Percentiles rank a stretch among this genome's conserved stretches.
Evolutionary conservation across 2,797 vertebrate species (phyloP).

Genomic region (Enteromius thamalakanensis): DNA sequence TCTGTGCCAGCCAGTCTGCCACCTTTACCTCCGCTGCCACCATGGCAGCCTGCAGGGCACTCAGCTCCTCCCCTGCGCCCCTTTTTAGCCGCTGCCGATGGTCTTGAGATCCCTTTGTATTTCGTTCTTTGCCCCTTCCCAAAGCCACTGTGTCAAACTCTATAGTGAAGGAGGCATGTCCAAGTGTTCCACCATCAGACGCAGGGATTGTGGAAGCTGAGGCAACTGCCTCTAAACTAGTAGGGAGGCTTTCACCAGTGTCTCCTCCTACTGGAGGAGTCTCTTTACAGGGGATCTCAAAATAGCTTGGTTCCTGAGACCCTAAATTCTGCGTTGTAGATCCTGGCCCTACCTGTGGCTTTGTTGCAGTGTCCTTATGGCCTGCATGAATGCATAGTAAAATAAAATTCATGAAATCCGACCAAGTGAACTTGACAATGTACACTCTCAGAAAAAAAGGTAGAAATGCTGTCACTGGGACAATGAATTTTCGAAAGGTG

Average conservation of each 20-base stretch:
- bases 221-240: slow-evolving; percentile 78
- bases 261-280: slow-evolving; percentile 72
- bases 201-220: slow-evolving; percentile 64
- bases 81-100: slow-evolving; percentile 88
- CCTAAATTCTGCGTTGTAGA: slow-evolving; percentile 76
- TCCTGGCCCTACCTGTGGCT: slow-evolving; percentile 63
- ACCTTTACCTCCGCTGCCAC: slow-evolving; percentile 96
- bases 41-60: slow-evolving; percentile 92
- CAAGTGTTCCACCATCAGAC: slow-evolving; percentile 65
- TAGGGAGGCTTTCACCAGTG: slow-evolving; percentile 80
- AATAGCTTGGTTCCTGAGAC: slow-evolving; percentile 92
- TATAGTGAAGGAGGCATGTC: slow-evolving; percentile 96
- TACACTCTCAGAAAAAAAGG: neutral
- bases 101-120: slow-evolving; percentile 85
- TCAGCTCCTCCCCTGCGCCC: slow-evolving; percentile 84
- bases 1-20: slow-evolving; percentile 96
- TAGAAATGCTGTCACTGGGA: neutral
- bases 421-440: neutral
- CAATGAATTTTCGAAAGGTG: neutral
- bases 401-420: neutral
- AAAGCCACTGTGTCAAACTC: slow-evolving; percentile 89
- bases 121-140: slow-evolving; percentile 90
- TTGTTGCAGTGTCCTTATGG: slow-evolving; percentile 71
- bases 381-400: slow-evolving; percentile 14
- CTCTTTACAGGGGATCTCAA: slow-evolving; percentile 95